phyloP scores from a whole-genome alignment of 30 jellyfish, hydroid and myxozoan genomes.

The Turritopsis rubra region DNA sequence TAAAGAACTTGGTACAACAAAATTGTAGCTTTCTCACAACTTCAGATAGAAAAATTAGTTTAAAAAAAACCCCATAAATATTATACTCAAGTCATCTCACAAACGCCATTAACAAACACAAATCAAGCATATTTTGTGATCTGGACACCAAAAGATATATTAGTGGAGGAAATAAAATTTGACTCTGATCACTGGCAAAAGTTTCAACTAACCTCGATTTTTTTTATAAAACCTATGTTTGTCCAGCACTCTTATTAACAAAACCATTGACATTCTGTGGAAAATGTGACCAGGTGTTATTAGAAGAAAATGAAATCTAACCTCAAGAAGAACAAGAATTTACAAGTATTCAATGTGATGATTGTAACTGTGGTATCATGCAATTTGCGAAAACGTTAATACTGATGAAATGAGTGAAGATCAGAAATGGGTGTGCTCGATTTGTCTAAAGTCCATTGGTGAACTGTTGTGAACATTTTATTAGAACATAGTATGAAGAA shows the following conservation, averaged over 20 bases:
- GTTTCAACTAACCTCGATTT: slow-evolving; percentile 12
- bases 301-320: slow-evolving; percentile 19
- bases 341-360: neutral
- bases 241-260: neutral
- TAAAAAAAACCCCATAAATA: neutral
- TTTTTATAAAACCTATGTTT: neutral
- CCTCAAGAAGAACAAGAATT: neutral
- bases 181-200: slow-evolving; percentile 11
- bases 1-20: neutral
- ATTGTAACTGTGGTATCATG: neutral
- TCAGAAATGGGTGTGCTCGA: too few species aligned
- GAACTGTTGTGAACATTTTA: too few species aligned
- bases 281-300: slow-evolving; percentile 1
- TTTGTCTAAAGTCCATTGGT: too few species aligned
- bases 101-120: neutral
- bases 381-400: neutral
- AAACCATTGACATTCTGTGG: slow-evolving; percentile 1
- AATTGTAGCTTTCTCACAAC: neutral
- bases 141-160: slow-evolving; percentile 16
- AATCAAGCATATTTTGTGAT: slow-evolving; percentile 1
- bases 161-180: slow-evolving; percentile 12
- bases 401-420: too few species aligned
- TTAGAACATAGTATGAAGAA: too few species aligned
- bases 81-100: neutral
- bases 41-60: neutral